Conservation (phyloP, 2,888 invertebrate species). For the Diarsia rubi region DNA sequence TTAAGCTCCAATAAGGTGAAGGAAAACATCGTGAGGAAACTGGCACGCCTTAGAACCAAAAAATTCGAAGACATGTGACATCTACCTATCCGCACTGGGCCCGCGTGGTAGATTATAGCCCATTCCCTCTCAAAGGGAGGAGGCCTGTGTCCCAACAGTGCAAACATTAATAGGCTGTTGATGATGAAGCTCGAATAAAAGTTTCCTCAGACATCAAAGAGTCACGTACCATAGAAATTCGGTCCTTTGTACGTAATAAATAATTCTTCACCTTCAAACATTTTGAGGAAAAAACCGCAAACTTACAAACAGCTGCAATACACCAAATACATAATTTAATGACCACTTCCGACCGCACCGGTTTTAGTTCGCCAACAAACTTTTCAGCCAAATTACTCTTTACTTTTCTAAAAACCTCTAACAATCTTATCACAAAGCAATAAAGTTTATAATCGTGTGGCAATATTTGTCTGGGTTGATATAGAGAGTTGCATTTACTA, state of each 20-base stretch:
- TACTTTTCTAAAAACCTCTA: conserved; percentile 25
- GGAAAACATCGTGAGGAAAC: too few relatives aligned
- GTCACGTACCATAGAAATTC: conserved; percentile 16
- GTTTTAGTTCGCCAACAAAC: conserved; percentile 69
- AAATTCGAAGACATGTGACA: too few relatives aligned
- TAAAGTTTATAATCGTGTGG: conserved; percentile 36
- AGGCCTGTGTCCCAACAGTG: too few relatives aligned
- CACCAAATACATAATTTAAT: conserved; percentile 79
- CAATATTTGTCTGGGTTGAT: conserved; percentile 14
- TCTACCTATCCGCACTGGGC: too few relatives aligned
- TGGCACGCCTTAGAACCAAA: too few relatives aligned
- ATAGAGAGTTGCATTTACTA: conserved; percentile 42
- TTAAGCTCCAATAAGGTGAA: background rate
- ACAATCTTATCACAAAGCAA: background rate
- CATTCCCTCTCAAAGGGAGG: too few relatives aligned
- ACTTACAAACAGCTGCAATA: conserved; percentile 71
- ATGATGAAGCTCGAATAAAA: background rate
- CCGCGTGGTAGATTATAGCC: too few relatives aligned
- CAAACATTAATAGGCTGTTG: too few relatives aligned
- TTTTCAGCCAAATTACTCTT: conserved; percentile 58
- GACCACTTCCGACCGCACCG: conserved; percentile 69
- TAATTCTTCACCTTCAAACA: conserved; percentile 40
- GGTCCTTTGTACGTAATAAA: conserved; percentile 39
- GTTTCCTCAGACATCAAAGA: conserved; percentile 1
- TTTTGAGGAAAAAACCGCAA: conserved; percentile 50